Base-by-base conservation (phyloP, 2,797 vertebrate species). In the Molossus alvarezi region DNA sequence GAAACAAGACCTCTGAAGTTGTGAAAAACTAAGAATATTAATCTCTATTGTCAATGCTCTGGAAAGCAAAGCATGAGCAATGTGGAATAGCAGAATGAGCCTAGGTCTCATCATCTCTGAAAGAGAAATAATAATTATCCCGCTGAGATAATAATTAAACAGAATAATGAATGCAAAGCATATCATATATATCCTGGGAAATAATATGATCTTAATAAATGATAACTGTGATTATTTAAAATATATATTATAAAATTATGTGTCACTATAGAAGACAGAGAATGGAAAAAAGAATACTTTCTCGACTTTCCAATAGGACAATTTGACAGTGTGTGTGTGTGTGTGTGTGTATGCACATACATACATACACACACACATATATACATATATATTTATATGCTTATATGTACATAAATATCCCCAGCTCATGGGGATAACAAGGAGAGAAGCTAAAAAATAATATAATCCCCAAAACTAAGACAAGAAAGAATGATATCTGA, bases 51-150 rank as follows among this genome's bases (percentile, higher is more conserved):
- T 45, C 41, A 10, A 15, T 10, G 10, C 27, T 90, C 27, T 21
- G 15, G 53, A 75, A 18, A 90, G 27, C 41, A 86, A 18, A 90
- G 27, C 41, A 86, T 79, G 67, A 62, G 14, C 20, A 69, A 45
- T 18, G 8, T 23, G 23, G 37, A 57, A 41, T 18, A 25, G 23
- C 23, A 57, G 18, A 64, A 65, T 0, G 25, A 90, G 67, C 12
- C n/a, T n/a, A 45, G n/a, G 15, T 60, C 60, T 86, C 41, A 33
- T 53, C 5, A 51, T 45, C 11, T 65, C 85, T 58, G 65, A 85
- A 79, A 73, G 37, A 67, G 20, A 95, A 93, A 86, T 90, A 57
- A 82, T 45, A 77, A 95, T 75, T 69, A 55, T 62, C 11, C 8
- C 0, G 80, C 29, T 90, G 87, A 75, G 12, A 81, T 69, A 55